Evolutionary conservation across 2,113 vertebrate genomes (phyloP), one percentile per base, ranked within the genome.

Genomic region (Calidris pygmaea): DNA sequence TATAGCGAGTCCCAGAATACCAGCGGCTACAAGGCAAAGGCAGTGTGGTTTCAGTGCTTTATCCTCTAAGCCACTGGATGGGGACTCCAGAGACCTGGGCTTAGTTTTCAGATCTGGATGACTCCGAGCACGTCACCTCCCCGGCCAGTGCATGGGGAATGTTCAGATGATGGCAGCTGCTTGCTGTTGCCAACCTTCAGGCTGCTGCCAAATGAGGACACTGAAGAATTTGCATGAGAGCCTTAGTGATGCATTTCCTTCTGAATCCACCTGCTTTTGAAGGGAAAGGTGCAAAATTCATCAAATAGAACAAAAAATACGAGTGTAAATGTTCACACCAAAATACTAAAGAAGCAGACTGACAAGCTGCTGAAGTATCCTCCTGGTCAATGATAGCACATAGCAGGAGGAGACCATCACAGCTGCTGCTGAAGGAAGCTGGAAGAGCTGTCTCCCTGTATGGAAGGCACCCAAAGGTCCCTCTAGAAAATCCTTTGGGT

Each of bases 261-360:
- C 89, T 43, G 35, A 53, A 21, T 23, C 30, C 1, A 0, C 48
- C 34, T 0, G 0, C 22, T 21, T 0, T 17, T 37, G 17, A 34
- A 63, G 23, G 58, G 6, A 47, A 86, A 85, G 23, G 3, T 12
- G 19, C 1, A 12, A 74, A 86, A 22, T 18, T 34, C 62, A 41
- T 47, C 58, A 19, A 56, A n/a, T 0, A 2, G 41, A 63, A 34
- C 7, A 34, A 22, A 74, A 50, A 18, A 6, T 4, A 29, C 1
- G 2, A 39, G 27, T 23, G 27, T 35, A 24, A 45, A 27, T 4
- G 2, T 29, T 43, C 12, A 30, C 15, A 12, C 2, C 32, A 5
- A 15, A 62, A 50, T 2, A 4, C 47, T 12, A 23, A 89, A 71
- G 43, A 3, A 60, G 34, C 10, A 39, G 53, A 12, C 2, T 14